Conservation (phyloP, 2,113 vertebrate species). For the Anoplopoma fimbria region DNA sequence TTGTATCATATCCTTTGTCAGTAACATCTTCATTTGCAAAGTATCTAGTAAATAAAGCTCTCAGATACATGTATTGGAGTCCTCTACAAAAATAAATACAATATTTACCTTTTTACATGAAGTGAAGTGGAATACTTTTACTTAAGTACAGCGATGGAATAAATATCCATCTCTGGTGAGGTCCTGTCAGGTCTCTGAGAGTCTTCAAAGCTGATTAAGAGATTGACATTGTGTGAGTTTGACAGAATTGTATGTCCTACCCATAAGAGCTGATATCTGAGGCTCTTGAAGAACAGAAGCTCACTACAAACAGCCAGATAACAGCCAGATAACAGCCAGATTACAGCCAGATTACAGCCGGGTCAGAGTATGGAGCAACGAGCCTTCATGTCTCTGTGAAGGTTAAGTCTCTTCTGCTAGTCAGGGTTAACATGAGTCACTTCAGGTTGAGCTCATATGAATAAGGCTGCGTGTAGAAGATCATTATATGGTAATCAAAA, state of each 20-base stretch:
- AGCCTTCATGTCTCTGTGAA: neutral
- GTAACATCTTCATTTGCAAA: too few species aligned
- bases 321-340: too few species aligned
- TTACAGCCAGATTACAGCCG: slow-evolving; percentile 20
- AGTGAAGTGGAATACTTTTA: too few species aligned
- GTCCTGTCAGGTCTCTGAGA: neutral
- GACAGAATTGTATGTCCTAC: slow-evolving; percentile 8
- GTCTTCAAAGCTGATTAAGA: slow-evolving; percentile 23
- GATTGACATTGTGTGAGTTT: neutral
- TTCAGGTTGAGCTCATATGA: slow-evolving; percentile 5
- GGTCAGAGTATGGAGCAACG: slow-evolving; percentile 16
- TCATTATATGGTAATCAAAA: neutral
- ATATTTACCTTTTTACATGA: neutral
- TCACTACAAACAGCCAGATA: slow-evolving; percentile 44
- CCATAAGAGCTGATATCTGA: slow-evolving; percentile 20
- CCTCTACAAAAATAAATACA: neutral
- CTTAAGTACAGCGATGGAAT: too few species aligned
- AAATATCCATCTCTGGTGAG: neutral
- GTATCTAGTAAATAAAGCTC: too few species aligned
- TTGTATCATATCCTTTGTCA: too few species aligned
- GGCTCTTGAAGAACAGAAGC: slow-evolving; percentile 33
- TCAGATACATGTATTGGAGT: neutral
- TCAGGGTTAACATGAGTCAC: slow-evolving; percentile 28
- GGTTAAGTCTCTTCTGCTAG: slow-evolving; percentile 45
- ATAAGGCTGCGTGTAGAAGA: neutral